Conservation (phyloP, 2,888 invertebrate genomes). For the Tenodera sinensis region DNA sequence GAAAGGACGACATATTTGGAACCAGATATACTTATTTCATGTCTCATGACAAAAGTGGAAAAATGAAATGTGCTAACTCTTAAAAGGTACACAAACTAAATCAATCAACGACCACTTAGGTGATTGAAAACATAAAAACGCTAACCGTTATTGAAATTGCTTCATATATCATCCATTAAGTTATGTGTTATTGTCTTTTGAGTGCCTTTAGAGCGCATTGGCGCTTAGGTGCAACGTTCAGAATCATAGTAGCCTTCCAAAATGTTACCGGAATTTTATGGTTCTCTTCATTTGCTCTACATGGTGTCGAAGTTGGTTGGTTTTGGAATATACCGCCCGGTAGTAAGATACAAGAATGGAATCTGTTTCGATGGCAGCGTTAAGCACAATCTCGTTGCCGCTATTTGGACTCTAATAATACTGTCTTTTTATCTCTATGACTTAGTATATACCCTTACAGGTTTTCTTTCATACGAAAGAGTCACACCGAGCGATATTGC, state of each 20-base stretch:
- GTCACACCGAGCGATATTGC: neutral
- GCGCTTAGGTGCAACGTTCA: too few relatives aligned
- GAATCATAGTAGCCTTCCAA: neutral
- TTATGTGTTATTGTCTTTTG: too few relatives aligned
- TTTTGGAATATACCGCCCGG: neutral
- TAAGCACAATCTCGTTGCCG: neutral
- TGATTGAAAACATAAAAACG: too few relatives aligned
- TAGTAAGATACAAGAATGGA: neutral
- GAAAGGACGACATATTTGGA: too few relatives aligned
- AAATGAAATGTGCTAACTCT: too few relatives aligned
- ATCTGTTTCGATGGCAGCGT: neutral
- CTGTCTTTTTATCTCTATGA: neutral
- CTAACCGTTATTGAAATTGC: too few relatives aligned
- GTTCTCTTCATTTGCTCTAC: neutral
- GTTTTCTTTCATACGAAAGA: neutral
- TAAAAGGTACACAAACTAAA: too few relatives aligned
- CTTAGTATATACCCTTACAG: neutral
- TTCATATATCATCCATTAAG: too few relatives aligned
- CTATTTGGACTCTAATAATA: neutral
- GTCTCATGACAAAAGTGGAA: too few relatives aligned
- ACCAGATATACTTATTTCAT: too few relatives aligned
- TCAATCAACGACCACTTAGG: too few relatives aligned
- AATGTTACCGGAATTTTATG: neutral
- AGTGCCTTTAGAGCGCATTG: too few relatives aligned
- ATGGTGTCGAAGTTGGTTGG: neutral